These are phyloP conservation scores for Cyanoderma ruficeps DNA, from an alignment of 2,113 vertebrate species.

Conservation along the genomic window DNA sequence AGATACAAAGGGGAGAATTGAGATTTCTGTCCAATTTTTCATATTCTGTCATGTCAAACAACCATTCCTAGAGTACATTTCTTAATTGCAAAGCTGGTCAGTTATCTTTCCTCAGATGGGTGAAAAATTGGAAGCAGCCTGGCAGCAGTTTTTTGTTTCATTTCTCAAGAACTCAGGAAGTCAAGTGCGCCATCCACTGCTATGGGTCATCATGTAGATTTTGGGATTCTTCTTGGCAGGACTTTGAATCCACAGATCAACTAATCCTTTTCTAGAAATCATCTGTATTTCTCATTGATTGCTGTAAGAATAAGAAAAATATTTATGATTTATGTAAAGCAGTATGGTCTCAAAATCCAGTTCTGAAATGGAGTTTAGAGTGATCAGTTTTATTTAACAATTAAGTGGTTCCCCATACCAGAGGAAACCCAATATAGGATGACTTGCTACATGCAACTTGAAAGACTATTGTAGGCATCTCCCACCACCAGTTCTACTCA, in stretches of 20 bases:
- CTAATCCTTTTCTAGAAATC: background rate
- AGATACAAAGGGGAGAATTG: background rate
- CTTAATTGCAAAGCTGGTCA: background rate
- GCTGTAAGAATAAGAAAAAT: background rate
- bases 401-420: background rate
- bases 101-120: background rate
- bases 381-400: background rate
- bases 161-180: background rate
- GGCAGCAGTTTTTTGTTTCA: background rate
- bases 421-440: background rate
- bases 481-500: background rate
- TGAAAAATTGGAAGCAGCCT: background rate
- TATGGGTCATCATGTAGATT: background rate
- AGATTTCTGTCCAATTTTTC: background rate
- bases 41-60: background rate
- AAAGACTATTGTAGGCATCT: background rate
- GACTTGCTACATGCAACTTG: background rate
- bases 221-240: background rate
- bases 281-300: background rate
- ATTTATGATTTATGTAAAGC: background rate
- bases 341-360: background rate
- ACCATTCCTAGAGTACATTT: background rate
- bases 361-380: background rate
- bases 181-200: background rate
- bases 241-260: background rate